phyloP scores from a whole-genome alignment of 1,140 invertebrate species.

The Ceratosolen solmsi region DNA sequence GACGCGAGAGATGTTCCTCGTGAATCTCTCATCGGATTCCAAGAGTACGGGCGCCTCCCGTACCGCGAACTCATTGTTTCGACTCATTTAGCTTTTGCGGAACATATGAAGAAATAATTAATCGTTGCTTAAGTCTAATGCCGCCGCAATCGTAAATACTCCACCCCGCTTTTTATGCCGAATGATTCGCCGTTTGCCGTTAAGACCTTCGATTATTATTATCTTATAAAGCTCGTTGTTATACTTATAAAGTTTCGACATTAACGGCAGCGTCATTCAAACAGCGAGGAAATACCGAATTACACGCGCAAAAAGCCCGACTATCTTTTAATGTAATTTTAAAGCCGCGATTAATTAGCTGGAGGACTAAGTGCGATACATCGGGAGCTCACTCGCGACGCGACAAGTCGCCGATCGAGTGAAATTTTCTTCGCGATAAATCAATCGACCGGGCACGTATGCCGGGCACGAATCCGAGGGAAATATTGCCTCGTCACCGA shows the following conservation, averaged over 20 bases:
- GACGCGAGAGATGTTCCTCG: neutral
- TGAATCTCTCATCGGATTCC: slow-evolving; percentile 32
- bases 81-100: neutral
- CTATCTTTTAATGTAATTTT: neutral
- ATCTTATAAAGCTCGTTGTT: neutral
- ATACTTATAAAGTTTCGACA: neutral
- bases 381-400: no score
- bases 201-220: neutral
- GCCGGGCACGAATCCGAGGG: no score
- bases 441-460: neutral
- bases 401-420: neutral
- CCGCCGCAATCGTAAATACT: neutral
- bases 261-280: neutral
- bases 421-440: neutral
- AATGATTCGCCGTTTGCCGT: neutral
- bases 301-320: neutral
- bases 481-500: no score
- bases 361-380: neutral
- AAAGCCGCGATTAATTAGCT: neutral
- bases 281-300: neutral
- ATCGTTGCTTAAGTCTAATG: neutral
- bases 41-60: neutral
- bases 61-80: slow-evolving; percentile 23
- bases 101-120: neutral
- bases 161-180: neutral